These are phyloP conservation scores for Helostoma temminkii DNA, from an alignment of 2,797 vertebrate genomes.

Conservation along the genomic window DNA sequence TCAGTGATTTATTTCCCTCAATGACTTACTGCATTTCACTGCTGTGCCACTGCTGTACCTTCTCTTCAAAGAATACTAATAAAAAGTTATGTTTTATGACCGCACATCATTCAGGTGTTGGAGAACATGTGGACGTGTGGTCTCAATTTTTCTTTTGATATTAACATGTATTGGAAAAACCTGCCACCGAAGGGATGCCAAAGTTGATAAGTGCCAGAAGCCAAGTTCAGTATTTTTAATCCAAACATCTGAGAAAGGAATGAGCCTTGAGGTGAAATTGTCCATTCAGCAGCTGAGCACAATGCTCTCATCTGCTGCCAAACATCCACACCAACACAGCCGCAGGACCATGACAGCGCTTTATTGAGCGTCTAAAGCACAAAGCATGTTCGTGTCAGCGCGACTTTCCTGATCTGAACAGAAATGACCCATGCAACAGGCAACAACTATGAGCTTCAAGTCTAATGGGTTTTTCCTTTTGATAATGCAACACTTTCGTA, in stretches of 20 bases:
- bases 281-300: slow-evolving; percentile 52
- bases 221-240: slow-evolving; percentile 64
- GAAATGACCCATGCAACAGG: slow-evolving; percentile 18
- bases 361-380: slow-evolving; percentile 39
- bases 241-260: slow-evolving; percentile 77
- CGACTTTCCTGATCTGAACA: slow-evolving; percentile 20
- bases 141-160: slow-evolving; percentile 50
- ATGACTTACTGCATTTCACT: slow-evolving; percentile 36
- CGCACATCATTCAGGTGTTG: slow-evolving; percentile 29
- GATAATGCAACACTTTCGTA: slow-evolving; percentile 18
- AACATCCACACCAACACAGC: slow-evolving; percentile 40
- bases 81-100: slow-evolving; percentile 50
- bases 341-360: slow-evolving; percentile 34
- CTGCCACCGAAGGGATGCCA: slow-evolving; percentile 49
- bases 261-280: slow-evolving; percentile 52
- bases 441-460: slow-evolving; percentile 10
- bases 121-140: slow-evolving; percentile 35
- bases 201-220: slow-evolving; percentile 56
- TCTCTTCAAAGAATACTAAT: slow-evolving; percentile 50
- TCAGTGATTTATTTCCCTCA: slow-evolving; percentile 18
- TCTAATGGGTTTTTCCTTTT: slow-evolving; percentile 8
- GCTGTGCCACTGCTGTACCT: slow-evolving; percentile 14
- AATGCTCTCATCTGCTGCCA: slow-evolving; percentile 68
- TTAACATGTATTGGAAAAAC: slow-evolving; percentile 24
- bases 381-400: slow-evolving; percentile 37